phyloP scores from a whole-genome alignment of 2,113 vertebrate genomes.

The Mystacornis crossleyi region DNA sequence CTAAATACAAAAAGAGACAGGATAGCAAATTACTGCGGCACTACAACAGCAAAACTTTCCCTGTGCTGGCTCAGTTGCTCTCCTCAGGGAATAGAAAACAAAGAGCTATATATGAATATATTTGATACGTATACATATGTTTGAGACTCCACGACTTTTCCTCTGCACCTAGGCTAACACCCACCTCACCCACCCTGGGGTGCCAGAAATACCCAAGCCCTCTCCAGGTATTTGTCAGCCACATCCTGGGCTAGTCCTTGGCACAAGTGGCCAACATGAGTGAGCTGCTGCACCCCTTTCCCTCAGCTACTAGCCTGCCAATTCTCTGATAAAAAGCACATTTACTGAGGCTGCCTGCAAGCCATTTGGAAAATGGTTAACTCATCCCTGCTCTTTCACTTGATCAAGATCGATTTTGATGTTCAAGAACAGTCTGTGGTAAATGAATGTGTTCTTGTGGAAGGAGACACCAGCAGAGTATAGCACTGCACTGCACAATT shows the following conservation, averaged over 20 bases:
- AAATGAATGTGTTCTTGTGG: not conserved
- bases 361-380: not conserved
- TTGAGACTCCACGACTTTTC: not conserved
- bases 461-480: not conserved
- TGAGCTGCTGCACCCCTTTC: not conserved
- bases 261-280: not conserved
- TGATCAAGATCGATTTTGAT: not conserved
- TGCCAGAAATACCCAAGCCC: rapidly evolving
- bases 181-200: rapidly evolving
- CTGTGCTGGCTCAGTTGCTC: not conserved
- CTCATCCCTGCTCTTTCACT: not conserved
- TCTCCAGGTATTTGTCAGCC: not conserved
- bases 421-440: not conserved
- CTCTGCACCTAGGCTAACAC: not conserved
- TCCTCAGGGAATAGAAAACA: not conserved
- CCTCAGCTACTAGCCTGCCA: not conserved
- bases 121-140: not conserved
- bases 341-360: not conserved
- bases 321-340: not conserved
- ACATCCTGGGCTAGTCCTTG: not conserved
- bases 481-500: not conserved
- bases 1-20: not conserved
- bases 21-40: not conserved
- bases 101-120: not conserved
- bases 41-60: not conserved